Evolutionary conservation across 2,888 invertebrate genomes (phyloP).

Genomic region (Stenolophus ochropezus): DNA sequence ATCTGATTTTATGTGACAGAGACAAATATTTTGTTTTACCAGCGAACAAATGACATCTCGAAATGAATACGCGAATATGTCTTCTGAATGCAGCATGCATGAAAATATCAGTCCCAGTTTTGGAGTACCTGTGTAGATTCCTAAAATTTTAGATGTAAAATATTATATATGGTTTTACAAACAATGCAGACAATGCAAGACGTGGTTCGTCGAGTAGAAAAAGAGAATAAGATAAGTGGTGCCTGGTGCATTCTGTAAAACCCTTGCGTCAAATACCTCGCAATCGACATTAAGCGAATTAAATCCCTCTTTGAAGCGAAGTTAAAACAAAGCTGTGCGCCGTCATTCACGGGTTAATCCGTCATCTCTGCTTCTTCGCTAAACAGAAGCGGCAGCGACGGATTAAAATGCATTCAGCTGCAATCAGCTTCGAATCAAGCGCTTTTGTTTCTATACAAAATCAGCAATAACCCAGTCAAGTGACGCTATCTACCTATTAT

Average conservation of each 20-base stretch:
- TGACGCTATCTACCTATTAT: background rate
- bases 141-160: too few relatives aligned
- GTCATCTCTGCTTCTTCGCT: background rate
- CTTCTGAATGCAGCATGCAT: too few relatives aligned
- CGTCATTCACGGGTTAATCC: background rate
- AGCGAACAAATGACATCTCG: too few relatives aligned
- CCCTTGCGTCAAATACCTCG: background rate
- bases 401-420: slow-evolving; percentile 22
- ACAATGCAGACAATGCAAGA: too few relatives aligned
- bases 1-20: too few relatives aligned
- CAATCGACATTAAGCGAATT: background rate
- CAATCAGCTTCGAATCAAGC: slow-evolving; percentile 15
- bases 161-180: too few relatives aligned
- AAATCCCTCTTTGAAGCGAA: background rate
- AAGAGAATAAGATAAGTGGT: too few relatives aligned
- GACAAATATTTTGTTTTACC: too few relatives aligned
- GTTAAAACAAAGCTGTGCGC: background rate
- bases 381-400: background rate
- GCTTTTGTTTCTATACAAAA: slow-evolving; percentile 1
- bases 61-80: too few relatives aligned
- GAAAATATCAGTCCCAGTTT: too few relatives aligned
- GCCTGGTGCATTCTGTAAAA: background rate
- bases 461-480: background rate
- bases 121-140: too few relatives aligned
- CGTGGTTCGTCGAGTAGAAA: too few relatives aligned